Evolutionary conservation across 2,113 vertebrate species (phyloP).

Genomic region (Diadophis punctatus): DNA sequence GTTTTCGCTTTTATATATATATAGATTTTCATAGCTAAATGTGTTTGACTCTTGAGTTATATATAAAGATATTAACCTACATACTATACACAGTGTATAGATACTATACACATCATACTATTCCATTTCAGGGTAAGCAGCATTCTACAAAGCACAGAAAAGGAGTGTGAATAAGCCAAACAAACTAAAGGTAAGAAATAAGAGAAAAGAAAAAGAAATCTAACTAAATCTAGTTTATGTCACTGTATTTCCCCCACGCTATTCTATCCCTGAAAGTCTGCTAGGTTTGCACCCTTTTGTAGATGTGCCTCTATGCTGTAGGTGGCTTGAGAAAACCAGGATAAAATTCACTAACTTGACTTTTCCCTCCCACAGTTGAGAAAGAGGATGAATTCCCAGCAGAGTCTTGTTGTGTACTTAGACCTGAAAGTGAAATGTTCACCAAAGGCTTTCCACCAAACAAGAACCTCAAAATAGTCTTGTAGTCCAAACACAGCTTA

Average conservation of each 20-base stretch:
- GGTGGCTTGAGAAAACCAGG: background rate
- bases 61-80: background rate
- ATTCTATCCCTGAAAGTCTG: background rate
- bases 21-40: background rate
- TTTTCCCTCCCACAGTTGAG: conserved; percentile 17
- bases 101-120: background rate
- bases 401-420: background rate
- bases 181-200: background rate
- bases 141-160: background rate
- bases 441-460: conserved; percentile 52
- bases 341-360: background rate
- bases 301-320: background rate
- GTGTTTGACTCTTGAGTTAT: background rate
- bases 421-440: conserved; percentile 53
- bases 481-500: conserved; percentile 61
- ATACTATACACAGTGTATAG: background rate
- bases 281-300: background rate
- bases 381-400: background rate
- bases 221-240: background rate
- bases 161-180: background rate
- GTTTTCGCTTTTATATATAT: too few species aligned
- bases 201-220: background rate
- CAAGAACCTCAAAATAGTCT: conserved; percentile 31
- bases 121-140: background rate
- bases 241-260: background rate